These are phyloP conservation scores for Phalacrocorax carbo DNA, from an alignment of 2,113 vertebrate species.

Conservation along the genomic window DNA sequence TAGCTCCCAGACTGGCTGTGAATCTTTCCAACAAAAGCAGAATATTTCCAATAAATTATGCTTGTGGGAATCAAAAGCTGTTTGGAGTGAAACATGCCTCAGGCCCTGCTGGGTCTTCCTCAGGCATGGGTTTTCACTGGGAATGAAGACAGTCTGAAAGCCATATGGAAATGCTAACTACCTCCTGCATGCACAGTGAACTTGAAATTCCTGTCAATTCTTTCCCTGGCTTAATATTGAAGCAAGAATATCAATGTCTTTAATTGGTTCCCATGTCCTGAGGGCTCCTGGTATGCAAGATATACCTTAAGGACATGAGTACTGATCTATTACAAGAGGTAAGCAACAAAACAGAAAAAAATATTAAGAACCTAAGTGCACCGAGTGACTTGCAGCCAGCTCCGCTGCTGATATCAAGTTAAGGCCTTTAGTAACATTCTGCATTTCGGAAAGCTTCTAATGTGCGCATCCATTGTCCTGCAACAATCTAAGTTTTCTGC, in stretches of 20 bases:
- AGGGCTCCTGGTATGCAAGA: neutral
- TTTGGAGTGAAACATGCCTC: neutral
- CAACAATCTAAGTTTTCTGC: neutral
- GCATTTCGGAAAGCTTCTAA: constrained; percentile 14
- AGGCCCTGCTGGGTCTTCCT: neutral
- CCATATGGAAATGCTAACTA: neutral
- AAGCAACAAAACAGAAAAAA: neutral
- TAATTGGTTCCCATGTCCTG: neutral
- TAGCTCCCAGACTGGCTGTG: neutral
- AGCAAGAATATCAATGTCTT: neutral
- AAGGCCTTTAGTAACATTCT: neutral
- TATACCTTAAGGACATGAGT: neutral
- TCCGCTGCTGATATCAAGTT: neutral
- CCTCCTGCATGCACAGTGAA: neutral
- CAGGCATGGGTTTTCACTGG: neutral
- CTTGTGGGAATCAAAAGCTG: neutral
- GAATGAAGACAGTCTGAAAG: neutral
- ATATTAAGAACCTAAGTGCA: neutral
- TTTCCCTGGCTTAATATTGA: neutral
- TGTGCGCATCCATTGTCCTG: neutral
- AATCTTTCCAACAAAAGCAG: neutral
- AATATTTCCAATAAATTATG: neutral
- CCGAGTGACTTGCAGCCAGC: neutral
- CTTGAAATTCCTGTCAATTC: neutral
- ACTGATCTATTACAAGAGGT: neutral